Conservation (phyloP, 1,140 invertebrate species). For the Diplogasteroides magnus region DNA sequence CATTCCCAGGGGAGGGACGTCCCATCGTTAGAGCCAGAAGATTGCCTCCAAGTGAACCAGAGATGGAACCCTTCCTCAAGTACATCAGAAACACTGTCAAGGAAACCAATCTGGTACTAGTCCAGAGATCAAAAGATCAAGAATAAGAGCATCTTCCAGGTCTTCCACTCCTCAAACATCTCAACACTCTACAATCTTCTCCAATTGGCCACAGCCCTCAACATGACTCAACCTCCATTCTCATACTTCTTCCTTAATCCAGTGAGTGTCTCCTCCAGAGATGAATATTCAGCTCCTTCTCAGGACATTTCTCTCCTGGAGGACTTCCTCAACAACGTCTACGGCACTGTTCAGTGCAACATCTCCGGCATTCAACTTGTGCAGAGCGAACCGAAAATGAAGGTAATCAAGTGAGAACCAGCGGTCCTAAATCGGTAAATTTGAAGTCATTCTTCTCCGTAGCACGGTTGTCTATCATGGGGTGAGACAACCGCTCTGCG, state of each 20-base stretch:
- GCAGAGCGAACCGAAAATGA: constrained; percentile 41
- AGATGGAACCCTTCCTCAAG: neutral
- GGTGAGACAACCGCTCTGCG: too few relatives aligned
- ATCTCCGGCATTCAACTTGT: constrained; percentile 51
- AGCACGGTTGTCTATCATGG: too few relatives aligned
- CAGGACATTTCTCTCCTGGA: constrained; percentile 48
- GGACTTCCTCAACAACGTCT: constrained; percentile 40
- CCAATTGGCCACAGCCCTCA: constrained; percentile 38
- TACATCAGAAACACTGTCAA: neutral
- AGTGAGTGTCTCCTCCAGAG: constrained; percentile 17
- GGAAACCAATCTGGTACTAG: neutral
- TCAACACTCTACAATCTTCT: constrained; percentile 43
- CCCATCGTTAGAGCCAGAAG: constrained; percentile 11
- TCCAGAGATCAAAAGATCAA: neutral
- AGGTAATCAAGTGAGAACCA: too few relatives aligned
- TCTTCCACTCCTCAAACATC: constrained; percentile 46
- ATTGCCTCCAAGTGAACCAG: neutral
- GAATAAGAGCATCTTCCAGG: constrained; percentile 27
- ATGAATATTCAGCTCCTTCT: constrained; percentile 9
- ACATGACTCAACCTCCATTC: constrained; percentile 47
- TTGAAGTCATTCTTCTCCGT: too few relatives aligned
- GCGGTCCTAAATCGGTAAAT: too few relatives aligned
- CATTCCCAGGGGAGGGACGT: constrained; percentile 24
- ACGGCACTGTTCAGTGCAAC: constrained; percentile 44
- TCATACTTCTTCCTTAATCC: constrained; percentile 50